Evolutionary conservation across 64 coral and sea anemone genomes (phyloP).

Genomic region (Porites australiensis): DNA sequence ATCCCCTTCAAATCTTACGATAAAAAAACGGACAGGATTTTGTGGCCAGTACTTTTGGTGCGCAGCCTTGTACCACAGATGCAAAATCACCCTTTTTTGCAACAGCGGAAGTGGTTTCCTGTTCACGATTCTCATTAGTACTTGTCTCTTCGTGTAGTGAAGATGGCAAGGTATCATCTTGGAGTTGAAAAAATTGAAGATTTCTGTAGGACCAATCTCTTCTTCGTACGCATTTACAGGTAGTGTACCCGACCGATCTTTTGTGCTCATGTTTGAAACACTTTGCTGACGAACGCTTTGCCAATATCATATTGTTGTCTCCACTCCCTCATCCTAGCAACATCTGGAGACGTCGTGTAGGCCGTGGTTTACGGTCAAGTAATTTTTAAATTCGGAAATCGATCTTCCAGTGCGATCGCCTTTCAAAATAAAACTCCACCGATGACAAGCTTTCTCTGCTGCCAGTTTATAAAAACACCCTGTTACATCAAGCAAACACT

Average conservation of each 20-base stretch:
- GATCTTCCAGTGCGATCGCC: background rate
- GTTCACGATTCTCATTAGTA: background rate
- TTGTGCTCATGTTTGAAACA: constrained; percentile 66
- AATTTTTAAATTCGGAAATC: too few relatives aligned
- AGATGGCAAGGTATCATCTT: background rate
- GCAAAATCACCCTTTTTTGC: constrained; percentile 10
- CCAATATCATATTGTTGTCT: too few relatives aligned
- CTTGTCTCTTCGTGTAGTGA: background rate
- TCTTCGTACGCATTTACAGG: constrained; percentile 59
- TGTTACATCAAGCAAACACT: too few relatives aligned
- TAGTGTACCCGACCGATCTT: constrained; percentile 57
- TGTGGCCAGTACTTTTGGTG: constrained; percentile 17
- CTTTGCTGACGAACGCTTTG: too few relatives aligned
- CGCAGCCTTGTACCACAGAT: constrained; percentile 17
- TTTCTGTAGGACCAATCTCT: background rate
- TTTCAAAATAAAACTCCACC: constrained; percentile 29
- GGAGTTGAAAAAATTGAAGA: constrained; percentile 6
- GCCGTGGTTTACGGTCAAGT: too few relatives aligned
- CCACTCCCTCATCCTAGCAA: too few relatives aligned
- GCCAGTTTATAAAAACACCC: constrained; percentile 40
- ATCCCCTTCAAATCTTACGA: constrained; percentile 36
- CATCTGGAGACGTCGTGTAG: too few relatives aligned
- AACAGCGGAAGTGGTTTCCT: constrained; percentile 13
- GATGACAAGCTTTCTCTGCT: constrained; percentile 39
- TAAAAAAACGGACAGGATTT: constrained; percentile 35